Evolutionary conservation across 2,113 vertebrate genomes (phyloP).

Genomic region (Chloropsis hardwickii): DNA sequence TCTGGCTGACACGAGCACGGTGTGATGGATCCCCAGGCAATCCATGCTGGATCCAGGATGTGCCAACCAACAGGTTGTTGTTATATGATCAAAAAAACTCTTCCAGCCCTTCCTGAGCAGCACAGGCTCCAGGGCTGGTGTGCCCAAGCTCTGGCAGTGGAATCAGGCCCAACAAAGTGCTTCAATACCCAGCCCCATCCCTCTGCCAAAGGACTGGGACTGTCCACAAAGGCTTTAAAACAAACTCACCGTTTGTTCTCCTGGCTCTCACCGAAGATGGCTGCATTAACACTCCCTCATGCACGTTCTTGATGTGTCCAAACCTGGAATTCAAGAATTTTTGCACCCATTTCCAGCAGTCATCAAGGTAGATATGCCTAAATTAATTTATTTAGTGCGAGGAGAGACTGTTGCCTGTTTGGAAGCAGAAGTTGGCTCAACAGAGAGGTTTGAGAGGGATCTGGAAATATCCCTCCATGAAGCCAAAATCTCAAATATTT

Average conservation of each 20-base stretch:
- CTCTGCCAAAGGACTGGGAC: background rate
- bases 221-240: background rate
- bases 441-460: background rate
- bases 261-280: background rate
- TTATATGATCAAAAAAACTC: accelerated
- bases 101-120: background rate
- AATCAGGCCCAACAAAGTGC: background rate
- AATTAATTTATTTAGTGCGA: accelerated
- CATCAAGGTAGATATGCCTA: background rate
- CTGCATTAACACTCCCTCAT: background rate
- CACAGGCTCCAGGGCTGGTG: background rate
- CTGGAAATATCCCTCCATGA: background rate
- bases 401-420: background rate
- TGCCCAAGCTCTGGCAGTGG: background rate
- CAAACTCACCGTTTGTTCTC: background rate
- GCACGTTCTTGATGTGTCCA: accelerated
- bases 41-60: background rate
- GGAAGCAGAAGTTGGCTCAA: background rate
- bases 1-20: accelerated
- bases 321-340: background rate
- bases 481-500: background rate
- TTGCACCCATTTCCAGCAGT: background rate
- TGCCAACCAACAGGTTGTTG: background rate
- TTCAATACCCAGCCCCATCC: background rate
- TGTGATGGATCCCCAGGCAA: accelerated